phyloP scores from a whole-genome alignment of 2,888 invertebrate species.

The Nesidiocoris tenuis region DNA sequence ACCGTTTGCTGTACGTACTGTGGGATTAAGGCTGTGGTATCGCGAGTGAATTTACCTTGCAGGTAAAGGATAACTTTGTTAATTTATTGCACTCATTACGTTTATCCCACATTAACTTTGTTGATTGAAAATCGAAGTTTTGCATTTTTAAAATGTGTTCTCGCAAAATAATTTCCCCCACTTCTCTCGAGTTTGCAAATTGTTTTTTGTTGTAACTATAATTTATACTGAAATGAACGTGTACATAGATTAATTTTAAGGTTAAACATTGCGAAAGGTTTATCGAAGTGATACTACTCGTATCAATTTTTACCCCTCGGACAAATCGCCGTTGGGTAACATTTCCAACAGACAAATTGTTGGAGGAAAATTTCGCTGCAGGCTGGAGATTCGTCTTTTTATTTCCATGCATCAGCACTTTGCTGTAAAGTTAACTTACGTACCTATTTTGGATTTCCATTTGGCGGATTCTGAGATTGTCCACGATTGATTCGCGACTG shows the following conservation, averaged over 20 bases:
- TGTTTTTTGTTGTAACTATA: constrained; percentile 16
- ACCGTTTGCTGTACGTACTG: too few species aligned
- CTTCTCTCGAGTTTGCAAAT: constrained; percentile 5
- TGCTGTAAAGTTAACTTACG: too few species aligned
- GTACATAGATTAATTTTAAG: constrained; percentile 24
- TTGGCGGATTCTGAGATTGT: too few species aligned
- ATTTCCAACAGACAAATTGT: too few species aligned
- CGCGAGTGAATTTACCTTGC: constrained; percentile 30
- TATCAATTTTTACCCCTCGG: too few species aligned
- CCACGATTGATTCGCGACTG: too few species aligned
- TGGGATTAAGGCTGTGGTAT: constrained; percentile 42
- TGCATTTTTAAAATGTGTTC: constrained; percentile 25
- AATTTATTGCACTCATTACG: constrained; percentile 35
- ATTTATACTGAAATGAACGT: constrained; percentile 14
- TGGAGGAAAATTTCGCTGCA: too few species aligned
- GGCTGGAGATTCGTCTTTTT: too few species aligned
- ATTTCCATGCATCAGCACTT: too few species aligned
- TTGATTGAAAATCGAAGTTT: constrained; percentile 30
- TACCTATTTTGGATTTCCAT: too few species aligned
- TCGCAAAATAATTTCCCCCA: neutral
- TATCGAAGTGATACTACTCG: too few species aligned
- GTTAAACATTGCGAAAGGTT: constrained; percentile 4
- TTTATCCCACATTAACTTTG: constrained; percentile 28
- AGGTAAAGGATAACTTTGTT: constrained; percentile 9
- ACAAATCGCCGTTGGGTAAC: too few species aligned